phyloP scores from a whole-genome alignment of 2,113 vertebrate species.

The Pterophyllum scalare region DNA sequence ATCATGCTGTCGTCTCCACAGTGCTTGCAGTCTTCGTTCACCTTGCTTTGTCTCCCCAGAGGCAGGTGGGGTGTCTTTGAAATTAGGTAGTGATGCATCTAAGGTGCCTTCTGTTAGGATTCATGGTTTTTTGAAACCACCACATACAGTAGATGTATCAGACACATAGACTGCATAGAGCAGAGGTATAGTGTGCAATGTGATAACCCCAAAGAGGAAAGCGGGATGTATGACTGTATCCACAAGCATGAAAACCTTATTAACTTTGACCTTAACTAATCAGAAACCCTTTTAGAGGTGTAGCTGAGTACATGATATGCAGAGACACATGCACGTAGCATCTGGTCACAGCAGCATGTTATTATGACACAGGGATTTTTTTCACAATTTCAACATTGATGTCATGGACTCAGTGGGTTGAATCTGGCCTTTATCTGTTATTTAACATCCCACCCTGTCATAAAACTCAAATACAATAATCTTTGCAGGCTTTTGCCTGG shows the following conservation, averaged over 20 bases:
- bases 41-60: constrained; percentile 39
- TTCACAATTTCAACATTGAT: neutral
- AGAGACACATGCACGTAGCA: neutral
- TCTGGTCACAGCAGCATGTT: neutral
- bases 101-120: constrained; percentile 34
- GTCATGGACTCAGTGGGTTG: neutral
- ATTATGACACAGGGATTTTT: neutral
- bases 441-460: constrained; percentile 10
- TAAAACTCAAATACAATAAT: neutral
- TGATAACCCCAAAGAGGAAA: constrained; percentile 1
- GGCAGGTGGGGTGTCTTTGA: constrained; percentile 7
- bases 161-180: neutral
- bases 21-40: constrained; percentile 29
- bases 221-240: neutral
- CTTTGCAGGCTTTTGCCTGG: neutral
- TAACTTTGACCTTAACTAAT: neutral
- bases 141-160: neutral
- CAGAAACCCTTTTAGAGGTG: neutral
- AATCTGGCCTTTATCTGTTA: neutral
- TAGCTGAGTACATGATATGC: neutral
- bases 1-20: neutral
- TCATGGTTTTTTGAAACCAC: neutral
- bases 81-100: constrained; percentile 38
- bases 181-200: neutral
- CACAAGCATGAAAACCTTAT: neutral